Conservation (phyloP, 2,888 invertebrate genomes). For the Spodoptera exigua region DNA sequence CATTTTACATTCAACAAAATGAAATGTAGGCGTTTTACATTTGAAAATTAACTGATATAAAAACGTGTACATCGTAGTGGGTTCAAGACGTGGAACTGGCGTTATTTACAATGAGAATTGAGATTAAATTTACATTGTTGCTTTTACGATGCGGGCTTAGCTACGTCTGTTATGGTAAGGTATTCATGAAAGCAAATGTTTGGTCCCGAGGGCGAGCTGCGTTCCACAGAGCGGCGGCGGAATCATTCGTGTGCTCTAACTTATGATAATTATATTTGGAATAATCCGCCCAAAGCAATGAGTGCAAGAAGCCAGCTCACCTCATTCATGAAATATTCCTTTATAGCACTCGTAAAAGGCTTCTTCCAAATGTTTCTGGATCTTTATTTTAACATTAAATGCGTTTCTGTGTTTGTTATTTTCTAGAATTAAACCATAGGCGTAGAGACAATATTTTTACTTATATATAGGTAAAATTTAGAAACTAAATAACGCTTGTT, state of each 20-base stretch:
- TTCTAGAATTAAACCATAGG: too few species aligned
- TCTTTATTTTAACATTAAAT: not conserved
- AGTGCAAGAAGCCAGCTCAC: conserved; percentile 45
- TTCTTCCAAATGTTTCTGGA: too few species aligned
- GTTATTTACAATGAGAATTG: conserved; percentile 78
- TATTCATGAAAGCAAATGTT: conserved; percentile 86
- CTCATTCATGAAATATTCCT: conserved; percentile 33
- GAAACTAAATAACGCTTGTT: conserved; percentile 1
- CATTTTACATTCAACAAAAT: conserved; percentile 38
- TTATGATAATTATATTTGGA: conserved; percentile 85
- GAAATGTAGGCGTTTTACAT: conserved; percentile 6
- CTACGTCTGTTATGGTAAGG: conserved; percentile 82
- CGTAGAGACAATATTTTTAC: not conserved
- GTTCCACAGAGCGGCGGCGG: conserved; percentile 66
- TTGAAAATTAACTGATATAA: conserved; percentile 18
- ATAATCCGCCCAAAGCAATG: conserved; percentile 73
- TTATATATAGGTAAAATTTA: not conserved
- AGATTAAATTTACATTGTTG: conserved; percentile 87
- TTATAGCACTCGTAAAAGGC: too few species aligned
- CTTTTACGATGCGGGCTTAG: conserved; percentile 73
- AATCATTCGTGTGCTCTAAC: conserved; percentile 75
- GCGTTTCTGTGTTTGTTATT: not conserved
- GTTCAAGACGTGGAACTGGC: conserved; percentile 60
- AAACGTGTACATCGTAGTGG: conserved; percentile 26
- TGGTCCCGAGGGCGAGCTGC: conserved; percentile 73